These are phyloP conservation scores for Nudaria mundana DNA, from an alignment of 2,888 invertebrate species.

Conservation along the genomic window DNA sequence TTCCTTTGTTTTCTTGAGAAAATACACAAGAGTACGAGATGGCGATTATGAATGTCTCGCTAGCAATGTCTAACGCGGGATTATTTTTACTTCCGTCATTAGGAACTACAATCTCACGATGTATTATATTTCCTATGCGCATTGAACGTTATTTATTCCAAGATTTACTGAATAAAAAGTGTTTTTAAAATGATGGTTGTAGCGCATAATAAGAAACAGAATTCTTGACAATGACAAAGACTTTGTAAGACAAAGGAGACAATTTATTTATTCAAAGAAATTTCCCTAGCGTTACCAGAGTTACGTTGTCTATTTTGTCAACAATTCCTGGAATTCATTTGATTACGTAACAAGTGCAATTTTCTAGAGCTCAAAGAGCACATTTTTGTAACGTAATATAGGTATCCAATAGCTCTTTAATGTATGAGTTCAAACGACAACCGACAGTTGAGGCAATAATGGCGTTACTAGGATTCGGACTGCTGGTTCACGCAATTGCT, in stretches of 20 bases:
- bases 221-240: constrained; percentile 34
- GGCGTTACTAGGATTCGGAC: constrained; percentile 31
- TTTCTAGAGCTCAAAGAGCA: constrained; percentile 21
- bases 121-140: constrained; percentile 53
- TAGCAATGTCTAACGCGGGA: constrained; percentile 32
- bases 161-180: constrained; percentile 19
- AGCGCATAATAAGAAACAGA: constrained; percentile 36
- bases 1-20: constrained; percentile 51
- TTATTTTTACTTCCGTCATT: constrained; percentile 49
- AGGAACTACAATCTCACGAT: constrained; percentile 54
- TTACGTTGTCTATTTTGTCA: constrained; percentile 24
- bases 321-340: constrained; percentile 25
- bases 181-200: constrained; percentile 32
- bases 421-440: constrained; percentile 21
- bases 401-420: constrained; percentile 19
- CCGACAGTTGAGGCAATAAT: constrained; percentile 37
- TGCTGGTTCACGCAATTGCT: constrained; percentile 32
- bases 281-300: constrained; percentile 13
- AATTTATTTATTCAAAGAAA: constrained; percentile 33
- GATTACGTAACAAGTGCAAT: constrained; percentile 31
- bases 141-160: constrained; percentile 31
- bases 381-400: constrained; percentile 11
- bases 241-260: constrained; percentile 37
- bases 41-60: constrained; percentile 13
- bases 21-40: constrained; percentile 42